phyloP scores from a whole-genome alignment of 2,113 vertebrate species.

The Cyanoramphus novaezelandiae region DNA sequence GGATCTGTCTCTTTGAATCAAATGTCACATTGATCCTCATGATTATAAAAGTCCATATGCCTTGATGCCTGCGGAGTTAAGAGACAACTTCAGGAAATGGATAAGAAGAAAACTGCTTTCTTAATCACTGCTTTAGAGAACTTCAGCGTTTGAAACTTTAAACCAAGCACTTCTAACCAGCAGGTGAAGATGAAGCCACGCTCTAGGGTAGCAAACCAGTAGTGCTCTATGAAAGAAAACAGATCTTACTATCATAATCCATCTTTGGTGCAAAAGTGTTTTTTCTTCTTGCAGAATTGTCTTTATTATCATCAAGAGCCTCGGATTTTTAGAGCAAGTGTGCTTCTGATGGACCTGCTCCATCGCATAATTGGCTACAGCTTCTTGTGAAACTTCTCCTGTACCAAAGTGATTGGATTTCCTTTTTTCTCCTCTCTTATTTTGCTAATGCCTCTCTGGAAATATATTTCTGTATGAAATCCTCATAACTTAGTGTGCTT shows the following conservation, averaged over 20 bases:
- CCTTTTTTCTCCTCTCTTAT: rapidly evolving
- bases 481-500: neutral
- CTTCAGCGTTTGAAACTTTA: neutral
- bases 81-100: neutral
- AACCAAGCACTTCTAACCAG: neutral
- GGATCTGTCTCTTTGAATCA: neutral
- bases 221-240: neutral
- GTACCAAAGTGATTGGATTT: neutral
- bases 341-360: neutral
- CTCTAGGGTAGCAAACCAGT: neutral
- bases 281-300: neutral
- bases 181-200: neutral
- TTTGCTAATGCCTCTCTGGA: neutral
- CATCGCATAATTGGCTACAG: neutral
- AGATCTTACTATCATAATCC: neutral
- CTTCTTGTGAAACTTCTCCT: neutral
- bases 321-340: neutral
- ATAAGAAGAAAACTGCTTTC: neutral
- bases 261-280: neutral
- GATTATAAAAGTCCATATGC: neutral
- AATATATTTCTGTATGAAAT: neutral
- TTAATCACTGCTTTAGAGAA: neutral
- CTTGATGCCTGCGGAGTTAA: neutral
- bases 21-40: neutral
- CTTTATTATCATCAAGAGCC: neutral